A percentile compares a stretch with the other conserved stretches of the same genome.
Conservation (phyloP, 2,888 invertebrate species). For the Hyles lineata region DNA sequence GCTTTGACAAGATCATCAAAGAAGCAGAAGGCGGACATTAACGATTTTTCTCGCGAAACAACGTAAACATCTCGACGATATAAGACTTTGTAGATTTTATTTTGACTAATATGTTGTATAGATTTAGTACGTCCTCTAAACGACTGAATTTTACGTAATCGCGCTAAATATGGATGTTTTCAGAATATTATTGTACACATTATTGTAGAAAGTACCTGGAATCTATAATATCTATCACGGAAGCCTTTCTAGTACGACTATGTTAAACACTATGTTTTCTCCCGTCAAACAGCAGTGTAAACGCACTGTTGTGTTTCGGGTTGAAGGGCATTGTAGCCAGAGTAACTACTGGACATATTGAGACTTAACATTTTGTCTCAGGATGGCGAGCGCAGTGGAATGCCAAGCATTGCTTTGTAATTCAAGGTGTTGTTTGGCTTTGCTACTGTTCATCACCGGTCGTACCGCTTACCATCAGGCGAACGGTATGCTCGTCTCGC, state of each 20-base stretch:
- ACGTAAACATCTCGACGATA: slow-evolving; percentile 10
- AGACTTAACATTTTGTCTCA: no score
- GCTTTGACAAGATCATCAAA: slow-evolving; percentile 6
- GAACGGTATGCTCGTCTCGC: no score
- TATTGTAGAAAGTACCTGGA: background rate
- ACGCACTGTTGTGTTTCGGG: no score
- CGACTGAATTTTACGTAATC: background rate
- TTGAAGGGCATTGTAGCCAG: no score
- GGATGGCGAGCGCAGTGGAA: no score
- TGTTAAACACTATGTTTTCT: no score
- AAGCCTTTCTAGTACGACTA: background rate
- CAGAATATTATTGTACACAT: background rate
- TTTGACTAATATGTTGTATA: slow-evolving; percentile 8
- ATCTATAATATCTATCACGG: background rate
- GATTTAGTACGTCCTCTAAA: background rate
- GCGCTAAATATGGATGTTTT: background rate
- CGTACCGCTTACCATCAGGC: no score
- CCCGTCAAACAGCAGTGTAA: no score
- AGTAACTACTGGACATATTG: no score
- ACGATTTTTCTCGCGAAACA: slow-evolving; percentile 13
- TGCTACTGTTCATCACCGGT: no score
- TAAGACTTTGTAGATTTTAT: background rate
- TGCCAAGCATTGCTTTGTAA: no score
- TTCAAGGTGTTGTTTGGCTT: no score
- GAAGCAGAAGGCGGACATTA: slow-evolving; percentile 10